A percentile compares a stretch with the other conserved stretches of the same genome.
Evolutionary conservation across 2,888 invertebrate genomes (phyloP).

Genomic region (Hirtodrosophila alboralis): DNA sequence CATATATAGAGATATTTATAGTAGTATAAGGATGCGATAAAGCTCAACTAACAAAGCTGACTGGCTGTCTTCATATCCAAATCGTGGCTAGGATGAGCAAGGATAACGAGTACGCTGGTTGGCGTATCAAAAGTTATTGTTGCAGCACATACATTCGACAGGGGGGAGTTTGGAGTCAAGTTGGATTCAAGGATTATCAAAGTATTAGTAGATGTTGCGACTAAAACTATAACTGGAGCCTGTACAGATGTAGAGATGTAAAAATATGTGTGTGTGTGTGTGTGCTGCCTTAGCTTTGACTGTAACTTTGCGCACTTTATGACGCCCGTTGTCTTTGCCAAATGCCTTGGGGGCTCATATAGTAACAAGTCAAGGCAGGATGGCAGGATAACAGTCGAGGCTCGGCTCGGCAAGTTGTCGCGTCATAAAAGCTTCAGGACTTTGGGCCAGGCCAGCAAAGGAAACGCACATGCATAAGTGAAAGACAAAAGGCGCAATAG

Average conservation of each 20-base stretch:
- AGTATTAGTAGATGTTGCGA: slow-evolving; percentile 63
- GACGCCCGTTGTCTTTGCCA: slow-evolving; percentile 59
- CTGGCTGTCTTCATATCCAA: slow-evolving; percentile 50
- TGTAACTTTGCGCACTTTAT: slow-evolving; percentile 78
- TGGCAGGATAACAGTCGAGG: slow-evolving; percentile 2
- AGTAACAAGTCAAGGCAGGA: slow-evolving; percentile 11
- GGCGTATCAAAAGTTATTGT: slow-evolving; percentile 74
- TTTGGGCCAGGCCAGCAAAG: slow-evolving; percentile 23
- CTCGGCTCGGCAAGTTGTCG: slow-evolving; percentile 57
- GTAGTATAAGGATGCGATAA: slow-evolving; percentile 56
- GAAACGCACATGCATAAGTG: slow-evolving; percentile 79
- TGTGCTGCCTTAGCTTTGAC: slow-evolving; percentile 44
- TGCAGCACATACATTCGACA: slow-evolving; percentile 55
- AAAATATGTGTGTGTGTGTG: too few species aligned
- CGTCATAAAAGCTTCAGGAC: slow-evolving; percentile 64
- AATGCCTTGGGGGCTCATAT: slow-evolving; percentile 69
- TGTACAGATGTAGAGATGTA: slow-evolving; percentile 12
- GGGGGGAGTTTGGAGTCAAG: slow-evolving; percentile 32
- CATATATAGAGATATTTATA: slow-evolving; percentile 26
- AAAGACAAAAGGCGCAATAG: slow-evolving; percentile 70
- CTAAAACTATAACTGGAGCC: slow-evolving; percentile 18
- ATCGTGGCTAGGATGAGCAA: slow-evolving; percentile 37
- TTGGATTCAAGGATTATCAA: slow-evolving; percentile 72
- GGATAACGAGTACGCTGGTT: slow-evolving; percentile 39
- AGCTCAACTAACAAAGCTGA: slow-evolving; percentile 76